Evolutionary conservation across 2,113 vertebrate genomes (phyloP), one percentile per base, ranked within the genome.

Genomic region (Girardinichthys multiradiatus): DNA sequence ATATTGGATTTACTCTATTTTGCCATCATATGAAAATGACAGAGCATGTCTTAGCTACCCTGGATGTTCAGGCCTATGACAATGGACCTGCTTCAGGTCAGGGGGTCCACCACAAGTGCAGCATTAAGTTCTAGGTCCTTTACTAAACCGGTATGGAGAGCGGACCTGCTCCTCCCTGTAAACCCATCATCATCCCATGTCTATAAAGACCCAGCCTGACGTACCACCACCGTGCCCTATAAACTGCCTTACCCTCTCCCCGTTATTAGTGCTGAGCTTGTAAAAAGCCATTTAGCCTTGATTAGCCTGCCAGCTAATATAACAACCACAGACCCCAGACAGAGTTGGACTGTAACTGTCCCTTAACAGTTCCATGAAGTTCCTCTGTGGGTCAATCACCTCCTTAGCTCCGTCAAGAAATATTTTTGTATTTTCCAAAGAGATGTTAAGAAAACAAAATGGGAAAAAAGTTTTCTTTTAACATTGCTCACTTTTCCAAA

Each of bases 271-370:
- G 80, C 77, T 72, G 87, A 92, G 91, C 95, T 94, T 94, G 95
- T 96, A 96, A 96, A 96, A 96, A 94, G 91, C 82, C 86, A 92
- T 95, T 96, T 95, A 96, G 95, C 88, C 88, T 94, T 95, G 95
- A 96, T 96, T 95, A 96, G 95, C 92, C 70, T 84, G 86, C 91
- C 87, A 81, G 88, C 93, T 92, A 92, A 94, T 95, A 96, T 96
- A 95, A 93, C 86, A 90, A 89, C 77, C 57, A 65, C 72, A 74
- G 80, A 84, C 69, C 21, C 74, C 30, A 65, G 85, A 72, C 21
- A 2, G 51, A 63, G 63, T 72, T 64, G 79, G 51, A 74, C 45
- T 13, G 48, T 73, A 68, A 21, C 35, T 79, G 70, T 87, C 72
- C 69, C 70, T 83, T 92, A 93, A 90, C 72, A 64, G 86, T 77